Evolutionary conservation across 1,140 invertebrate species (phyloP).

Genomic region (Arion vulgaris): DNA sequence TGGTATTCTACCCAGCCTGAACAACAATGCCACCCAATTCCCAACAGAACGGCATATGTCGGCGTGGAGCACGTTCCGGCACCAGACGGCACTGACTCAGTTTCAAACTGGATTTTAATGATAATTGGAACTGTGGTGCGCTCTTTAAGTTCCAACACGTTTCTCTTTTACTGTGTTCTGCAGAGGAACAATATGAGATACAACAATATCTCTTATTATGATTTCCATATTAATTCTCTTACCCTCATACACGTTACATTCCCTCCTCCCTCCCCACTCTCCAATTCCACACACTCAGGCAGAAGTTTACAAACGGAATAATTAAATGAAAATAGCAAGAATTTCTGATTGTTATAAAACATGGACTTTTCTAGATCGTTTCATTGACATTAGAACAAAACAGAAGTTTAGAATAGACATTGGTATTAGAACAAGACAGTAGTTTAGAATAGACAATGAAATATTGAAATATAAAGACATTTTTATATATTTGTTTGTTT

Average conservation of each 20-base stretch:
- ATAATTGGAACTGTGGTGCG: not conserved
- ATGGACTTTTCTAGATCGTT: too few relatives aligned
- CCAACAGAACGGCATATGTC: conserved; percentile 38
- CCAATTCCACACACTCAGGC: too few relatives aligned
- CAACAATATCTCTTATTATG: not conserved
- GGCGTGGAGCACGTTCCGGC: not conserved
- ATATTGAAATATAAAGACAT: too few relatives aligned
- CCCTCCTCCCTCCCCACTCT: not conserved
- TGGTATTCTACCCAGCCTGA: conserved; percentile 3
- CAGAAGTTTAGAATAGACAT: too few relatives aligned
- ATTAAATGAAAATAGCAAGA: too few relatives aligned
- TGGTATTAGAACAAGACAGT: too few relatives aligned
- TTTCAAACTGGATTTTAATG: conserved; percentile 19
- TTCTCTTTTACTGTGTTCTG: not conserved
- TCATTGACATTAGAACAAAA: too few relatives aligned
- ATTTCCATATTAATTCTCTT: not conserved
- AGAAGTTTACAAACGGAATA: too few relatives aligned
- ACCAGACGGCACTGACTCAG: conserved; percentile 14
- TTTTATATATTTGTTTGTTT: too few relatives aligned
- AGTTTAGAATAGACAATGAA: too few relatives aligned
- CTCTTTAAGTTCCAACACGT: not conserved
- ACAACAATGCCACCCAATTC: conserved; percentile 29
- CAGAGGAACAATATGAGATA: not conserved
- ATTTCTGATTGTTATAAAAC: too few relatives aligned
- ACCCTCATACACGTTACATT: too few relatives aligned